These are phyloP conservation scores for Falco cherrug DNA, from an alignment of 2,797 vertebrate genomes.

Conservation along the genomic window DNA sequence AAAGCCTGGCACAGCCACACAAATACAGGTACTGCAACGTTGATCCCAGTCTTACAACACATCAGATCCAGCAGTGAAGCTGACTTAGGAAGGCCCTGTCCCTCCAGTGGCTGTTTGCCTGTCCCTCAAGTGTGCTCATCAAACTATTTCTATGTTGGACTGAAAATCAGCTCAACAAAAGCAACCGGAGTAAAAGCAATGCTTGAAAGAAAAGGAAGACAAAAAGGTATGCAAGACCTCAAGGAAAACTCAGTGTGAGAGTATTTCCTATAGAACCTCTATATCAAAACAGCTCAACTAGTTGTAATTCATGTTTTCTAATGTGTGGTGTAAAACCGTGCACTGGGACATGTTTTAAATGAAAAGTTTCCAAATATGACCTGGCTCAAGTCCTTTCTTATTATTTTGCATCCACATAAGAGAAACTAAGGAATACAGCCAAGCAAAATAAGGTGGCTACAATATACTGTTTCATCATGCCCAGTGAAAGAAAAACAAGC, in stretches of 20 bases:
- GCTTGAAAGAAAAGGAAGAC: background rate
- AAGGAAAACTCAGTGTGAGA: background rate
- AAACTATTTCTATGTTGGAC: background rate
- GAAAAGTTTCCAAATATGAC: background rate
- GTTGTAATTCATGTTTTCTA: background rate
- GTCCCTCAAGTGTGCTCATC: background rate
- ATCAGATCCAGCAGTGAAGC: background rate
- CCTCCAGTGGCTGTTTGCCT: background rate
- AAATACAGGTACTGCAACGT: background rate
- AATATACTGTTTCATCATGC: background rate
- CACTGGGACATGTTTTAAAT: background rate
- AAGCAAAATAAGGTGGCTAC: constrained; percentile 15
- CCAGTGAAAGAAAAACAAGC: constrained; percentile 23
- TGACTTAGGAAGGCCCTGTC: accelerated
- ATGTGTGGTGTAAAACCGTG: background rate
- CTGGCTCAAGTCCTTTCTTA: background rate
- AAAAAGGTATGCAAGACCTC: background rate
- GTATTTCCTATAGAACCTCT: background rate
- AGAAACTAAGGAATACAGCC: background rate
- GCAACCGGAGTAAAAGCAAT: background rate
- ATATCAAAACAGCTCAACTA: background rate
- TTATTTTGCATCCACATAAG: background rate
- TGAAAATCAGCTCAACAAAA: background rate
- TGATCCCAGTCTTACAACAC: background rate
- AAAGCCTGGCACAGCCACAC: background rate